Percentiles rank a stretch among this genome's conserved stretches.
Conservation (phyloP, 2,797 vertebrate genomes). For the Lepus townsendii region DNA sequence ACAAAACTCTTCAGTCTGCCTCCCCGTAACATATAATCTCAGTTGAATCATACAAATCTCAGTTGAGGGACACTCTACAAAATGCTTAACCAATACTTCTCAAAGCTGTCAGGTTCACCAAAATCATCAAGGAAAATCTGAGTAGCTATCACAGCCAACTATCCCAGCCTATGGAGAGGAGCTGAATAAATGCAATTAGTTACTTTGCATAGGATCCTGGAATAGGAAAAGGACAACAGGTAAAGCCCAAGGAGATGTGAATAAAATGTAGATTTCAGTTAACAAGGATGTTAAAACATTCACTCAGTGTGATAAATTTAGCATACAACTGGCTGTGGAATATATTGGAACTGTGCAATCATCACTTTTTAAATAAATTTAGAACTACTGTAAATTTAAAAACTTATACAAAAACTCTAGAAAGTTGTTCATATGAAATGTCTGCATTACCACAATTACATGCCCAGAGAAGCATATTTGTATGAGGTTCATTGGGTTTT, state of each 20-base stretch:
- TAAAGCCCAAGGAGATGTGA: neutral
- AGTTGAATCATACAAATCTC: neutral
- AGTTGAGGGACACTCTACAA: neutral
- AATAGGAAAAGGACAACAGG: neutral
- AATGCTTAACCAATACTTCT: neutral
- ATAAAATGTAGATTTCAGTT: neutral
- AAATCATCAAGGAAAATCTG: neutral
- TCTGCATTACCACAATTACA: neutral
- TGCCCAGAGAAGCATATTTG: neutral
- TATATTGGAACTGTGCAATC: neutral
- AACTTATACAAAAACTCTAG: neutral
- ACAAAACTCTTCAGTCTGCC: neutral
- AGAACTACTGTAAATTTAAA: conserved; percentile 12
- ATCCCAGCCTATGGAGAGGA: neutral
- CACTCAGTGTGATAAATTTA: neutral
- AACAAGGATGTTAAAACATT: neutral
- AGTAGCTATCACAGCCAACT: neutral
- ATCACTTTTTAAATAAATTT: neutral
- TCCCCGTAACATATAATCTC: neutral
- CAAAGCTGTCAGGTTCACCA: neutral
- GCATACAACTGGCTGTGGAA: neutral
- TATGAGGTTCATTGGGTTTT: neutral
- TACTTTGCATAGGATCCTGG: neutral
- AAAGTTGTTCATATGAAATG: neutral
- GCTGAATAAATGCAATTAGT: neutral